A percentile compares a stretch with the other conserved stretches of the same genome.
phyloP scores from a whole-genome alignment of 1,140 invertebrate species.

The Drosophila sechellia region DNA sequence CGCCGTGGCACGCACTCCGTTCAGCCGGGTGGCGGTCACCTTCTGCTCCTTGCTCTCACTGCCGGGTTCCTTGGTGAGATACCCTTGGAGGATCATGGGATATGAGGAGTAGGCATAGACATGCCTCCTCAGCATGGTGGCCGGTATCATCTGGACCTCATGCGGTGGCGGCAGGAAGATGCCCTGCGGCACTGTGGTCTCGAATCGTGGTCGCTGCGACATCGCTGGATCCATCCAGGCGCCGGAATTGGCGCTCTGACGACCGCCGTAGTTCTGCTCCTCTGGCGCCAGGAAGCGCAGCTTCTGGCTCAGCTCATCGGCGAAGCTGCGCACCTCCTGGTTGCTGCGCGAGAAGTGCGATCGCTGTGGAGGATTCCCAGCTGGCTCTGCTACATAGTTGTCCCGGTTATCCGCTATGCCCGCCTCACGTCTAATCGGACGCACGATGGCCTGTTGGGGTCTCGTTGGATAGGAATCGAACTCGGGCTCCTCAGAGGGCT shows the following conservation, averaged over 20 bases:
- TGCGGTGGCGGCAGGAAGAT: constrained; percentile 91
- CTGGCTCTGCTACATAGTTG: constrained; percentile 8
- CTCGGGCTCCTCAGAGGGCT: constrained; percentile 51
- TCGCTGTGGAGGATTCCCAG: constrained; percentile 37
- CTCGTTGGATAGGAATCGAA: constrained; percentile 10
- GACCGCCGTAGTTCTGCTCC: constrained; percentile 59
- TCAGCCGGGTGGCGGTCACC: constrained; percentile 54
- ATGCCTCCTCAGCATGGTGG: constrained; percentile 69
- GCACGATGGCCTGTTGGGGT: constrained; percentile 85
- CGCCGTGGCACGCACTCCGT: constrained; percentile 66
- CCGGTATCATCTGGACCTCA: constrained; percentile 87
- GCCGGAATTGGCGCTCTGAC: constrained; percentile 43
- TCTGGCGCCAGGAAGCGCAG: constrained; percentile 71
- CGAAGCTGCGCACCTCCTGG: constrained; percentile 69
- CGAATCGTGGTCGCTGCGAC: constrained; percentile 87
- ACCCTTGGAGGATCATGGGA: constrained; percentile 72
- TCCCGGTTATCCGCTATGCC: constrained; percentile 6
- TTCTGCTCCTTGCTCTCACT: constrained; percentile 43
- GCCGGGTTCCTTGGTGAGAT: constrained; percentile 45
- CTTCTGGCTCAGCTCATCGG: constrained; percentile 79
- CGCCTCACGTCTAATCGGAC: constrained; percentile 84
- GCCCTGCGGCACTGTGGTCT: constrained; percentile 91
- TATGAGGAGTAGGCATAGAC: constrained; percentile 82
- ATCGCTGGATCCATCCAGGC: constrained; percentile 57
- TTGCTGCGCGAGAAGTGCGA: constrained; percentile 69